These are phyloP conservation scores for Garrulus glandarius DNA, from an alignment of 2,797 vertebrate species.

Conservation along the genomic window DNA sequence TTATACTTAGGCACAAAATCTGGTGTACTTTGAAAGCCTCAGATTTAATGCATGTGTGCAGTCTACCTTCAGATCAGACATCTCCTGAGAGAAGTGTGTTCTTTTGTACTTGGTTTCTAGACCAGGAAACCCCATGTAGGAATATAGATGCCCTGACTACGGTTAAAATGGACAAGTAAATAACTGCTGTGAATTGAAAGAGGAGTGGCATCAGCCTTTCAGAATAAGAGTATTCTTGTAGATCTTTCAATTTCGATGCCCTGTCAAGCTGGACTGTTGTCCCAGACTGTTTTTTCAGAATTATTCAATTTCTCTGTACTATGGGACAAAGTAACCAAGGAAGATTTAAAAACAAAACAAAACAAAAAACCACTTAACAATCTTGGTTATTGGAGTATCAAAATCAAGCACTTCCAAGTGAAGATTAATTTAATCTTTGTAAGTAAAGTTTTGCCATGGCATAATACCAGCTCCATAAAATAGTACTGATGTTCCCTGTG, in stretches of 20 bases:
- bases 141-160: neutral
- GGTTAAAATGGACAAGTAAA: neutral
- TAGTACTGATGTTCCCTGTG: neutral
- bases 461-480: neutral
- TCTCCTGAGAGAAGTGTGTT: neutral
- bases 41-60: neutral
- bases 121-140: neutral
- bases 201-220: neutral
- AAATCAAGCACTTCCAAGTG: neutral
- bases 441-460: neutral
- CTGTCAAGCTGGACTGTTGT: neutral
- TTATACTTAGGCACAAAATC: neutral
- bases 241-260: neutral
- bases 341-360: neutral
- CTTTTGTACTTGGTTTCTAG: neutral
- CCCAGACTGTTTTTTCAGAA: neutral
- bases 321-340: neutral
- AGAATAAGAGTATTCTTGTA: neutral
- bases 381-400: neutral
- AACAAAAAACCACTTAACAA: neutral
- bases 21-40: neutral
- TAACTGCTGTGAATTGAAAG: neutral
- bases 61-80: neutral
- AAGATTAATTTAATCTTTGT: neutral
- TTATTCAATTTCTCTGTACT: neutral